Base-by-base conservation (phyloP, 1,140 invertebrate species). In the Drosophila truncata region DNA sequence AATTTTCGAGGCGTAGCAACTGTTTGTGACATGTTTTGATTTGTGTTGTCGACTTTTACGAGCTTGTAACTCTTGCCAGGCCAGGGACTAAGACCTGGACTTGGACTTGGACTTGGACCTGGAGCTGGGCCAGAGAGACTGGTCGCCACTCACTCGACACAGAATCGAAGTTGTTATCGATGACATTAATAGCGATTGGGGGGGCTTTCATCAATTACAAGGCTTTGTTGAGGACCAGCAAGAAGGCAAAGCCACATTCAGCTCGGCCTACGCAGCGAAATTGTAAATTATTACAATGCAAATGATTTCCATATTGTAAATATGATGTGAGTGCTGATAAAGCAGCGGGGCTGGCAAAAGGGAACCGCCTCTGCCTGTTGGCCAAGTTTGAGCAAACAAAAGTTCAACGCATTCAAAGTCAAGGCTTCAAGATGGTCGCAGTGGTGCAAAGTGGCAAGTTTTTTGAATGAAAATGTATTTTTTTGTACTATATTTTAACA, bases 11-110 rank as follows among this genome's bases (percentile, higher is more conserved):
- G 85, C 85, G 85, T 90, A 88, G 85, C 81, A 90, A 90, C 85
- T 91, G 85, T 91, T 90, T 90, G 86, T 90, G 85, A 90, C 85
- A 90, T 85, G 78, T 90, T 88, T 90, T 90, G 85, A 90, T 90
- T 90, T 90, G 85, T 90, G 85, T 90, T 77, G 82, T 78, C 78
- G 82, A 88, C 82, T 74, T 90, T 90, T 90, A 91, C 82, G 85
- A 81, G 85, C 86, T 69, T 82, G 82, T 80, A 77, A 76, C 65
- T 79, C 65, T 55, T 64, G 44, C 39, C 49, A 18, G 35, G 46
- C 23, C 33, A 23, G 29, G 25, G n/a, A 47, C 35, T 25, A 23
- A 7, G 37, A 16, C 62, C 18, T 37, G 23, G 54, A 55, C 20
- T 20, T 33, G 16, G 58, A 55, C 16, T 16, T 25, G 41, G 39